Conservation (phyloP, 2,113 vertebrate genomes). For the Sebastes schlegelii region DNA sequence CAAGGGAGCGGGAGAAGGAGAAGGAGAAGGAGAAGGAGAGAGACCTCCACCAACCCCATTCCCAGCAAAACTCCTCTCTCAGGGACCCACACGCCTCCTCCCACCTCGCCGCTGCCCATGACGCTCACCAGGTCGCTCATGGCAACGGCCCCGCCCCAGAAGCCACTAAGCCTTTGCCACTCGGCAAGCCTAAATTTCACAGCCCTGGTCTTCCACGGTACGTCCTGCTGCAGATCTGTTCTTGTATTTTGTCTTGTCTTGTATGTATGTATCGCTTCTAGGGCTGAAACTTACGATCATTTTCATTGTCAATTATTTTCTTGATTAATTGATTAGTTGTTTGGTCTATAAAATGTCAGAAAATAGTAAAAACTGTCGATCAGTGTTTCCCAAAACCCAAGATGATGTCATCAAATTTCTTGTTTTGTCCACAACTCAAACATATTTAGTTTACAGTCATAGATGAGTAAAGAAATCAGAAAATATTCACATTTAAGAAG, state of each 20-base stretch:
- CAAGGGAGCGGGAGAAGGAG: slow-evolving; percentile 90
- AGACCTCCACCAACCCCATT: slow-evolving; percentile 92
- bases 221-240: slow-evolving; percentile 43
- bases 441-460: too few species aligned
- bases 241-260: not conserved
- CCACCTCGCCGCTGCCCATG: slow-evolving; percentile 89
- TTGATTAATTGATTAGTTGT: too few species aligned
- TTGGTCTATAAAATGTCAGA: too few species aligned
- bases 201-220: slow-evolving; percentile 98
- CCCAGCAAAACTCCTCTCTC: slow-evolving; percentile 94
- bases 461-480: too few species aligned
- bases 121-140: slow-evolving; percentile 90
- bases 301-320: too few species aligned
- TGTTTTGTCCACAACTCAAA: too few species aligned
- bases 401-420: too few species aligned
- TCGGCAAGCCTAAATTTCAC: slow-evolving; percentile 94
- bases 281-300: too few species aligned
- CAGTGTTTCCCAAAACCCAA: too few species aligned
- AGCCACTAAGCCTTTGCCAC: slow-evolving; percentile 91
- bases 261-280: not conserved
- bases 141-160: slow-evolving; percentile 88
- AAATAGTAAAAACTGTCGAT: too few species aligned
- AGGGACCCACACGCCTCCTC: slow-evolving; percentile 96
- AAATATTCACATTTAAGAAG: too few species aligned
- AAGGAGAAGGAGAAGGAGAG: slow-evolving; percentile 90